These are phyloP conservation scores for Heterochromis multidens DNA, from an alignment of 2,113 vertebrate genomes.

Conservation along the genomic window DNA sequence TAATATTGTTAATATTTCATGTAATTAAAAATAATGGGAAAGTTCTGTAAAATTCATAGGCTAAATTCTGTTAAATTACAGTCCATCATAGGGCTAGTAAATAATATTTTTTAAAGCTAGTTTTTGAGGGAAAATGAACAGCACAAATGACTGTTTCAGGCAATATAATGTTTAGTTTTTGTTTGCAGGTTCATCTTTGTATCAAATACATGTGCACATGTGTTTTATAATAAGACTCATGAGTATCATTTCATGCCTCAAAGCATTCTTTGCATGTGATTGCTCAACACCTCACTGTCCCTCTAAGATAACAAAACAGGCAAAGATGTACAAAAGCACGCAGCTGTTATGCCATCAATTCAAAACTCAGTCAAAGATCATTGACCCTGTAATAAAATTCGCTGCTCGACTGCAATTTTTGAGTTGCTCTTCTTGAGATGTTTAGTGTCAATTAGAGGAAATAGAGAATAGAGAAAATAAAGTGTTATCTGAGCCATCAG, in stretches of 20 bases:
- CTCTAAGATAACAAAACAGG: not conserved
- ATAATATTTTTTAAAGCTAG: too few relatives aligned
- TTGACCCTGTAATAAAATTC: not conserved
- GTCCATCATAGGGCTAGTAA: too few relatives aligned
- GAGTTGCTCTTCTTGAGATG: not conserved
- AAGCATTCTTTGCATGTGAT: not conserved
- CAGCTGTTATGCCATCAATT: not conserved
- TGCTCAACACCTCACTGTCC: not conserved
- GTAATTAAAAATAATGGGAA: too few relatives aligned
- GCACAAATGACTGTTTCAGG: too few relatives aligned
- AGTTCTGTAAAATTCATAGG: too few relatives aligned
- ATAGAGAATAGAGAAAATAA: not conserved
- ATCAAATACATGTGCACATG: too few relatives aligned
- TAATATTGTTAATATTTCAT: too few relatives aligned
- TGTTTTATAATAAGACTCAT: not conserved
- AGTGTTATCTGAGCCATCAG: not conserved
- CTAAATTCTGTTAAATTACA: too few relatives aligned
- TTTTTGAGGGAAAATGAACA: too few relatives aligned
- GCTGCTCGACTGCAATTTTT: not conserved
- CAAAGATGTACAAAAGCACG: not conserved
- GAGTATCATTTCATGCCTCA: not conserved
- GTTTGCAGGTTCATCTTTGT: too few relatives aligned
- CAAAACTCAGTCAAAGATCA: not conserved
- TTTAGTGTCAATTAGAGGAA: not conserved
- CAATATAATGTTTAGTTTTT: too few relatives aligned